phyloP scores from a whole-genome alignment of 2,888 invertebrate species.

The Pharmacophagus antenor region DNA sequence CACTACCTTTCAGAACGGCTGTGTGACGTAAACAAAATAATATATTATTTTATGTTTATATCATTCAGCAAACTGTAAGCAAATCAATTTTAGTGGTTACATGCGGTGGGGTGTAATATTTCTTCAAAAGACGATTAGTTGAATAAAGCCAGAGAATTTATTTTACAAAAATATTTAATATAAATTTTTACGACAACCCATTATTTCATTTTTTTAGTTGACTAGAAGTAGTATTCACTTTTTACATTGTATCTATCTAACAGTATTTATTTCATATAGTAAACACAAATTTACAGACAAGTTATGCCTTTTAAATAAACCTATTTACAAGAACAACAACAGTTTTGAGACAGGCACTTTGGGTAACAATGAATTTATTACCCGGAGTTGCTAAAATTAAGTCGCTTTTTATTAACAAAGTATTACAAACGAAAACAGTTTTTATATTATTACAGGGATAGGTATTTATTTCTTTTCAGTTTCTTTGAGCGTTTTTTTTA shows the following conservation, averaged over 20 bases:
- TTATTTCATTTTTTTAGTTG: constrained; percentile 46
- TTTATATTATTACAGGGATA: not conserved
- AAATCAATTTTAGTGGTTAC: not conserved
- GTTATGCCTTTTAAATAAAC: constrained; percentile 27
- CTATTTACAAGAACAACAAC: constrained; percentile 41
- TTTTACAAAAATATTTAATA: constrained; percentile 67
- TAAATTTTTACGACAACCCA: constrained; percentile 75
- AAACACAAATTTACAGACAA: constrained; percentile 10
- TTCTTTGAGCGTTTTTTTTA: no score
- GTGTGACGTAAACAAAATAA: no score
- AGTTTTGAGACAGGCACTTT: constrained; percentile 57
- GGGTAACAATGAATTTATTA: constrained; percentile 38
- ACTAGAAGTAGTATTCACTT: constrained; percentile 34
- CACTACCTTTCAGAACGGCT: no score
- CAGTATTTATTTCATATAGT: constrained; percentile 6
- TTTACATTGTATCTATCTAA: constrained; percentile 36
- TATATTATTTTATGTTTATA: no score
- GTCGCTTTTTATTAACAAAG: not conserved
- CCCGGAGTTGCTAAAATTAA: constrained; percentile 26
- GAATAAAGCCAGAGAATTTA: not conserved
- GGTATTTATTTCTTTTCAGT: no score
- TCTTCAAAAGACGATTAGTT: not conserved
- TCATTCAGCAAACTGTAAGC: no score
- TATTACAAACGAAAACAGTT: not conserved
- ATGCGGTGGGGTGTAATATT: not conserved